phyloP scores from a whole-genome alignment of 2,888 invertebrate species.

The Drosophila antonietae region DNA sequence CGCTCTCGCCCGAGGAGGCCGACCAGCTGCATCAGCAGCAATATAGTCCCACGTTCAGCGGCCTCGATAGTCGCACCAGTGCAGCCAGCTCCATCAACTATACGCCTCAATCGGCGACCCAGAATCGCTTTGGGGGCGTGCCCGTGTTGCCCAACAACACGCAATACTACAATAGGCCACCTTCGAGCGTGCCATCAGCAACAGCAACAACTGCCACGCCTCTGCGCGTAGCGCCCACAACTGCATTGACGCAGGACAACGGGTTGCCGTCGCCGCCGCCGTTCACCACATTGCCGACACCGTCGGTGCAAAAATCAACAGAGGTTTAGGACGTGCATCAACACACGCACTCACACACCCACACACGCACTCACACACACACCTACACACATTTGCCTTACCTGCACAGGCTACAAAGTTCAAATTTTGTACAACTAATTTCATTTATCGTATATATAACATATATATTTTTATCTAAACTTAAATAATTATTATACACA shows the following conservation, averaged over 20 bases:
- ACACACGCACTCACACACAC: conserved; percentile 7
- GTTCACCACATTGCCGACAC: conserved; percentile 83
- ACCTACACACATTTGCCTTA: conserved; percentile 25
- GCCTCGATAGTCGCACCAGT: conserved; percentile 82
- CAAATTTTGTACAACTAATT: conserved; percentile 71
- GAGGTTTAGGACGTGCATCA: conserved; percentile 80
- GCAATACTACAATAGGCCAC: conserved; percentile 79
- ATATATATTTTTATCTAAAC: conserved; percentile 25
- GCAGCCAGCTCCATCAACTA: conserved; percentile 80
- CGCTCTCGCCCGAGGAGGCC: conserved; percentile 77
- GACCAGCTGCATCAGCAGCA: conserved; percentile 72
- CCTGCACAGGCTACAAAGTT: conserved; percentile 72
- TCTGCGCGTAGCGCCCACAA: conserved; percentile 62
- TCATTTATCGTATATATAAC: conserved; percentile 30
- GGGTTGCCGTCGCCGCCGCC: conserved; percentile 82
- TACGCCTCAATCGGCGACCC: conserved; percentile 71
- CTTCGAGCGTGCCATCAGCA: conserved; percentile 66
- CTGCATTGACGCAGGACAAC: conserved; percentile 81
- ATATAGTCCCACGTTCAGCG: conserved; percentile 85
- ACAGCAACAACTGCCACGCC: conserved; percentile 37
- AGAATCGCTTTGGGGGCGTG: conserved; percentile 83
- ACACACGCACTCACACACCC: conserved; percentile 12
- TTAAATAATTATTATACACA: conserved; percentile 36
- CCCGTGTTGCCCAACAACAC: conserved; percentile 82
- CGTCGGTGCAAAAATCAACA: conserved; percentile 83